phyloP scores from a whole-genome alignment of 2,797 vertebrate genomes.

The Arvicola amphibius region DNA sequence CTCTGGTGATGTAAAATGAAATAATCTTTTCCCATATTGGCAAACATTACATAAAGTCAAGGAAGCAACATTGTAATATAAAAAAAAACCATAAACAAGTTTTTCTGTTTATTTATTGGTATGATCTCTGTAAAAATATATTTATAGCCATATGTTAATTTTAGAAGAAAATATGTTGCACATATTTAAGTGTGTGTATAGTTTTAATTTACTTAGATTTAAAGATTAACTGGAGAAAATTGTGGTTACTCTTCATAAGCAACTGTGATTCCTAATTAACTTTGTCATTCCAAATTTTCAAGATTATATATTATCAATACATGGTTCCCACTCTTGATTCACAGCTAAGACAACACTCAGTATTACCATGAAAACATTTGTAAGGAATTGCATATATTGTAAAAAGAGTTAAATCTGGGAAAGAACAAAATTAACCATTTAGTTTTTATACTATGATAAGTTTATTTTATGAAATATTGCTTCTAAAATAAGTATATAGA shows the following conservation, averaged over 20 bases:
- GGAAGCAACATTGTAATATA: not conserved
- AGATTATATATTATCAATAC: not conserved
- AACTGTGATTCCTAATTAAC: not conserved
- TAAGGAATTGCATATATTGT: not conserved
- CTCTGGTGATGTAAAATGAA: constrained; percentile 31
- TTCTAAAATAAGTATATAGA: not conserved
- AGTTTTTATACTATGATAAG: not conserved
- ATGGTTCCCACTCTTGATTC: not conserved
- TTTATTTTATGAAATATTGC: not conserved
- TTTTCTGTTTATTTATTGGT: not conserved
- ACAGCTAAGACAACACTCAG: not conserved
- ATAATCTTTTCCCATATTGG: not conserved
- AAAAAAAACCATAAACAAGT: not conserved
- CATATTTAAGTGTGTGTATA: not conserved
- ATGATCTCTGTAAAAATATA: not conserved
- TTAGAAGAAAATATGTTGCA: not conserved
- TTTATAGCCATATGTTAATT: not conserved
- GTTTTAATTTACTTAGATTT: not conserved
- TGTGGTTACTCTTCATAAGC: not conserved
- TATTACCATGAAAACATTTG: not conserved
- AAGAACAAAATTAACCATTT: not conserved
- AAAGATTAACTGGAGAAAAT: not conserved
- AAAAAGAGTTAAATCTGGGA: not conserved
- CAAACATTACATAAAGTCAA: not conserved
- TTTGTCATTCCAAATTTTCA: not conserved